These are phyloP conservation scores for Cephus pulcher DNA, from an alignment of 2,888 invertebrate genomes.

Conservation along the genomic window DNA sequence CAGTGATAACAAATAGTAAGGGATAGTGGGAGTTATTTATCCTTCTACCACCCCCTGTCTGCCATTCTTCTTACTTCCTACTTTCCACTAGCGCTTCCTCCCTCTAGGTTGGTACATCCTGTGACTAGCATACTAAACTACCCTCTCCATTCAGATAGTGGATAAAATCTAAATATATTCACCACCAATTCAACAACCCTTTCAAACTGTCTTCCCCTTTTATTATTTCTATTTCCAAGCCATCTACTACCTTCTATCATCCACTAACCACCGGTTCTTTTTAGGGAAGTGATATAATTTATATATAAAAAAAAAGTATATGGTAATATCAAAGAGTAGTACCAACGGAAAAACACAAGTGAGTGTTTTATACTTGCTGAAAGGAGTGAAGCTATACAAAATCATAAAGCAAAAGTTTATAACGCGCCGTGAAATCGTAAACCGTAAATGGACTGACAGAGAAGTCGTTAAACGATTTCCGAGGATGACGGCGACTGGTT, in stretches of 20 bases:
- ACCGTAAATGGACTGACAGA: not conserved
- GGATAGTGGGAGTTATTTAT: slow-evolving; percentile 10
- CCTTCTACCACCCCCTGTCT: not conserved
- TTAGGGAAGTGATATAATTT: not conserved
- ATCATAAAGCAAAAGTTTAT: not conserved
- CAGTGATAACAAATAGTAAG: slow-evolving; percentile 18
- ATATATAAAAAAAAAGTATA: not conserved
- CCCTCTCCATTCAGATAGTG: not conserved
- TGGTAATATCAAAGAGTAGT: not conserved
- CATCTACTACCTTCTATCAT: not conserved
- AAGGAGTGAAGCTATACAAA: not conserved
- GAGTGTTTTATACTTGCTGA: not conserved
- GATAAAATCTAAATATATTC: not conserved
- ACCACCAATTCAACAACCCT: not conserved
- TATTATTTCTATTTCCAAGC: not conserved
- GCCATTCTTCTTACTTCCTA: not conserved
- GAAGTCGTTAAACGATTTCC: not conserved
- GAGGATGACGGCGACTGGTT: not conserved
- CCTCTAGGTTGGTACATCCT: not conserved
- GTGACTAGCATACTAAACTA: slow-evolving; percentile 4
- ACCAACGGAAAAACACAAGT: not conserved
- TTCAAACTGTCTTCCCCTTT: not conserved
- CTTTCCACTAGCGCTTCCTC: not conserved
- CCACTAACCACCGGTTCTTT: not conserved
- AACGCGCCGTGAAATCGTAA: not conserved